Percentiles rank a stretch among this genome's conserved stretches.
phyloP scores from a whole-genome alignment of 2,797 vertebrate species.

The Sebastes minor region DNA sequence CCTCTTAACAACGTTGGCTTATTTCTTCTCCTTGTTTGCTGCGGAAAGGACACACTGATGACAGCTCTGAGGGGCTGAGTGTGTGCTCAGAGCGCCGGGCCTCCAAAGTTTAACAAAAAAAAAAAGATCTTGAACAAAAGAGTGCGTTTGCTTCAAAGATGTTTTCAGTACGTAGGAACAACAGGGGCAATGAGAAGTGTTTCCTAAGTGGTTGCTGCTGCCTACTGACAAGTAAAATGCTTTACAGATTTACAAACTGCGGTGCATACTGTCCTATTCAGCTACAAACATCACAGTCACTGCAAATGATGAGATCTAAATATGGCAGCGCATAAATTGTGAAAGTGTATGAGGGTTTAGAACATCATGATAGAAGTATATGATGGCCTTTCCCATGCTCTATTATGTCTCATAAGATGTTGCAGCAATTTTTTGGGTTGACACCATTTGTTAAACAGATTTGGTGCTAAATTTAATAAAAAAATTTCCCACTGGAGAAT shows the following conservation, averaged over 20 bases:
- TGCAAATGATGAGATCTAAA: neutral
- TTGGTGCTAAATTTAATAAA: too few relatives aligned
- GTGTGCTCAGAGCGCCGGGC: neutral
- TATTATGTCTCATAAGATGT: too few relatives aligned
- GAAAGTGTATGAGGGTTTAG: too few relatives aligned
- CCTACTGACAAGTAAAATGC: slow-evolving; percentile 5
- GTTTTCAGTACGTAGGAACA: slow-evolving; percentile 1
- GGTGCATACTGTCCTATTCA: neutral
- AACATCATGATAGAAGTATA: too few relatives aligned
- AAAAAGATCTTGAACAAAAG: slow-evolving; percentile 16
- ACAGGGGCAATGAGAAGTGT: slow-evolving; percentile 34
- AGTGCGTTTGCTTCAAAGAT: neutral
- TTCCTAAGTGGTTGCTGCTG: slow-evolving; percentile 19
- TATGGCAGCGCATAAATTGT: neutral
- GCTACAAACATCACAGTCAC: neutral
- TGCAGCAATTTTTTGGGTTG: too few relatives aligned
- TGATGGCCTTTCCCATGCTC: too few relatives aligned
- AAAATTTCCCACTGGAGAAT: too few relatives aligned
- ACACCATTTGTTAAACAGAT: too few relatives aligned
- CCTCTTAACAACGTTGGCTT: slow-evolving; percentile 9
- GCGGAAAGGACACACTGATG: slow-evolving; percentile 33
- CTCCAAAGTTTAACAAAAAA: slow-evolving; percentile 5
- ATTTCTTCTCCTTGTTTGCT: slow-evolving; percentile 38
- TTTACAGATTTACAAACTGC: neutral
- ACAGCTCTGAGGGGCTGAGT: slow-evolving; percentile 16